Base-by-base conservation (phyloP, 2,888 invertebrate species). In the Hirtodrosophila cameraria region DNA sequence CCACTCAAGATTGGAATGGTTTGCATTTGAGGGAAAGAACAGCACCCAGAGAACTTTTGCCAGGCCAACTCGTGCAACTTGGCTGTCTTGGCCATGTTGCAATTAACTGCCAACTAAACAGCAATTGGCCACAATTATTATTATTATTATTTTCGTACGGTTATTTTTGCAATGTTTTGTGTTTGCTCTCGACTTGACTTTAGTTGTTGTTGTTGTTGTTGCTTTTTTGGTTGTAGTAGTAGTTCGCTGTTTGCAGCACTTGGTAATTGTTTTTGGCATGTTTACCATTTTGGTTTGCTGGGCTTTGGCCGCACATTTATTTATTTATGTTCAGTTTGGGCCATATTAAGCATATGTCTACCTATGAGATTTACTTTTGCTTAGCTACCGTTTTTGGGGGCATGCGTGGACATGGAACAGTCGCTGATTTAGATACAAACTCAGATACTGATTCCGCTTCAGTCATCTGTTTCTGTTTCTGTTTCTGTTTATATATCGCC, bases 41-140 rank as follows among this genome's bases (percentile, higher is more conserved):
- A 42, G 45, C 41, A 38, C 8, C 1, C 7, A 33, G 35, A 64
- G 66, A 66, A 66, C 43, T 39, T 59, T 66, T 33, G 25, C 27
- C 9, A 6, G 45, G 43, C 28, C 39, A 52, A 53, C 31, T 74
- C 71, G 75, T 74, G 75, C 74, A 67, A 38, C 63, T 20, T 39
- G 27, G 27, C 30, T 64, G 68, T 64, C 68, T 68, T 58, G 68
- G 80, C 73, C 86, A 77, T 83, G 87, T 86, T 83, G 87, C 84
- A 87, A 84, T 87, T 84, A 84, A 86, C 80, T 83, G 73, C 66
- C 83, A 86, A 85, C 82, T 86, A 86, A 86, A 73, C 82, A 86
- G 75, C 87, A 83, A 83, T 86, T 83, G 87, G 77, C 86, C 67
- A 84, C 87, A 86, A 87, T 87, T 84, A 84, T 84, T 80, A 75